A percentile compares a stretch with the other conserved stretches of the same genome.
Conservation (phyloP, 2,888 invertebrate genomes). For the Oligia fasciuncula region DNA sequence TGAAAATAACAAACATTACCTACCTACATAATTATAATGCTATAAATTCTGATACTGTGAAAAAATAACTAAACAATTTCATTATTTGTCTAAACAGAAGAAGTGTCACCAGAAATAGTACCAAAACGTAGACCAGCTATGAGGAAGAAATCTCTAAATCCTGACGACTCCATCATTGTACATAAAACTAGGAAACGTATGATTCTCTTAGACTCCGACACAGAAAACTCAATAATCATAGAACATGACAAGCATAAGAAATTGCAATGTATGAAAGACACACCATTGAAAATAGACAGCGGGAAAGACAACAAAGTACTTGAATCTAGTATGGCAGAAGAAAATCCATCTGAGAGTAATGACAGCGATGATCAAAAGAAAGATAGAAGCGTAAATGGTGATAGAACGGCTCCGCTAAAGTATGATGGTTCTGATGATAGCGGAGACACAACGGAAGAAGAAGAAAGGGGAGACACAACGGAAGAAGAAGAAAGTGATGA, state of each 20-base stretch:
- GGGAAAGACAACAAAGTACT: conserved; percentile 39
- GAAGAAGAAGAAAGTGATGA: conserved; percentile 66
- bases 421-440: conserved; percentile 45
- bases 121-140: conserved; percentile 74
- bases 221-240: conserved; percentile 83
- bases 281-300: conserved; percentile 78
- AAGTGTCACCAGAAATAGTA: conserved; percentile 83
- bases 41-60: neutral
- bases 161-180: conserved; percentile 71
- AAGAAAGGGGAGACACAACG: conserved; percentile 41
- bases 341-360: neutral
- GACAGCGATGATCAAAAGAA: conserved; percentile 10
- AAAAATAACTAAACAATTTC: neutral
- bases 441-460: conserved; percentile 37
- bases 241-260: conserved; percentile 81
- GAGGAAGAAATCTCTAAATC: conserved; percentile 67
- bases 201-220: conserved; percentile 82
- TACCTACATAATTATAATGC: neutral
- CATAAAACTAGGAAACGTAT: conserved; percentile 82
- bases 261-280: conserved; percentile 79
- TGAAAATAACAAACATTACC: neutral
- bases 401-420: conserved; percentile 33
- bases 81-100: conserved; percentile 59
- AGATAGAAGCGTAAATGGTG: conserved; percentile 21
- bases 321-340: conserved; percentile 55